Evolutionary conservation across 2,888 invertebrate species (phyloP).

Genomic region (Sphaeridia pumilis): DNA sequence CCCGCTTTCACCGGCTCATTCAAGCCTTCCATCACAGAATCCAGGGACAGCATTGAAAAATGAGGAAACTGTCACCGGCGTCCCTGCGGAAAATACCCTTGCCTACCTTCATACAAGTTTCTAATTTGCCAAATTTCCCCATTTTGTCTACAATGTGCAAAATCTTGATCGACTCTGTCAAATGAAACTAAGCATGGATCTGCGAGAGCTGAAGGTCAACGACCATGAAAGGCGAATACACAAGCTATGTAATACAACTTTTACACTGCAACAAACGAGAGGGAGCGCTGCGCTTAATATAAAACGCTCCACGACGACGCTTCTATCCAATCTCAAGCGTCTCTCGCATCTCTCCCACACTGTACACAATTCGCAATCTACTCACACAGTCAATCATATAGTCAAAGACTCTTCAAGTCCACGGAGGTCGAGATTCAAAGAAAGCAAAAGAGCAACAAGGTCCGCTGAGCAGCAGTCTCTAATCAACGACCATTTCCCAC

Average conservation of each 20-base stretch:
- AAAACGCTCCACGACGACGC: not conserved
- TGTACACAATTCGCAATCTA: no score
- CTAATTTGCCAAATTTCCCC: not conserved
- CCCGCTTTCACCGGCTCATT: not conserved
- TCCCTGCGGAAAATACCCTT: slow-evolving; percentile 8
- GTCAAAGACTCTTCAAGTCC: no score
- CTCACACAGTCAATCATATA: no score
- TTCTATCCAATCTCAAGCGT: not conserved
- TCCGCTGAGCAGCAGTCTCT: no score
- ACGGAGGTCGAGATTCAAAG: no score
- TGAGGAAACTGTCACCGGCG: slow-evolving; percentile 8
- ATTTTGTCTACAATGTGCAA: slow-evolving; percentile 2
- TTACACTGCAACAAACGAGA: not conserved
- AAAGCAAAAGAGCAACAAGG: no score
- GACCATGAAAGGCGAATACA: slow-evolving; percentile 36
- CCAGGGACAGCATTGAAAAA: not conserved
- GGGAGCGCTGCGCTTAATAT: not conserved
- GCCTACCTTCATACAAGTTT: slow-evolving; percentile 1
- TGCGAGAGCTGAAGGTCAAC: slow-evolving; percentile 32
- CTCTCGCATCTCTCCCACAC: not conserved
- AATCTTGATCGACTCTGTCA: slow-evolving; percentile 2
- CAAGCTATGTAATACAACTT: slow-evolving; percentile 18
- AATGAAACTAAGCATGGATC: not conserved
- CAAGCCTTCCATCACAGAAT: not conserved
- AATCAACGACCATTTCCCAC: no score